These are phyloP conservation scores for Aphaenogaster ashmeadi DNA, from an alignment of 1,140 invertebrate species.

Conservation along the genomic window DNA sequence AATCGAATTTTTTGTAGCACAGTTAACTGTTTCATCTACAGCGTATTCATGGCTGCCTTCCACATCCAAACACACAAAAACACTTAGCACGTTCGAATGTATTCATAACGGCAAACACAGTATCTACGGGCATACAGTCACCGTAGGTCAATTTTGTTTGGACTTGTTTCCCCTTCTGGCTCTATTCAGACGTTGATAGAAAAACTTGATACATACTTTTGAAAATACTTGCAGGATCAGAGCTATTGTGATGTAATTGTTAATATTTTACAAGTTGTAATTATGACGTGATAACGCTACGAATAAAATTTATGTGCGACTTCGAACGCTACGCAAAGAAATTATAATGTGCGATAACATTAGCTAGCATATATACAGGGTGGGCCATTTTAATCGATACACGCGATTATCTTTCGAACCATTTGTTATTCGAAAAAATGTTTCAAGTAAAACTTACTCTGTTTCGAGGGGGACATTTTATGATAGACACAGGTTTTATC, in stretches of 20 bases:
- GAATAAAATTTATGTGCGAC: background rate
- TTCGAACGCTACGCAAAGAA: background rate
- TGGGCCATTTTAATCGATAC: no score
- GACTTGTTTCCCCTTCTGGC: slow-evolving; percentile 64
- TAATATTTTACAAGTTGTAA: slow-evolving; percentile 20
- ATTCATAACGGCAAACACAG: slow-evolving; percentile 48
- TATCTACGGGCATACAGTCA: slow-evolving; percentile 55
- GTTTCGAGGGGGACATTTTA: no score
- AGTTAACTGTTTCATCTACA: slow-evolving; percentile 5
- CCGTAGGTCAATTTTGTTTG: slow-evolving; percentile 70
- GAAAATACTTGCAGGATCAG: background rate
- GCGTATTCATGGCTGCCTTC: slow-evolving; percentile 7
- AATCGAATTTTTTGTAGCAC: slow-evolving; percentile 17
- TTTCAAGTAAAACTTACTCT: no score
- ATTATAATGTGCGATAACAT: background rate
- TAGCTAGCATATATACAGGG: background rate
- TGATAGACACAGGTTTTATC: no score
- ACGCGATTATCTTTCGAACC: no score
- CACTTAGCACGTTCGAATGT: slow-evolving; percentile 53
- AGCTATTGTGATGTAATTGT: background rate
- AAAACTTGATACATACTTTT: background rate
- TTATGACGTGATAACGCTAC: background rate
- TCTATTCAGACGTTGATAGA: slow-evolving; percentile 31
- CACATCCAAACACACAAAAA: slow-evolving; percentile 60
- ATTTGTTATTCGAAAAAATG: no score